Base-by-base conservation (phyloP, 2,113 vertebrate genomes). In the Nansenia antarctica region DNA sequence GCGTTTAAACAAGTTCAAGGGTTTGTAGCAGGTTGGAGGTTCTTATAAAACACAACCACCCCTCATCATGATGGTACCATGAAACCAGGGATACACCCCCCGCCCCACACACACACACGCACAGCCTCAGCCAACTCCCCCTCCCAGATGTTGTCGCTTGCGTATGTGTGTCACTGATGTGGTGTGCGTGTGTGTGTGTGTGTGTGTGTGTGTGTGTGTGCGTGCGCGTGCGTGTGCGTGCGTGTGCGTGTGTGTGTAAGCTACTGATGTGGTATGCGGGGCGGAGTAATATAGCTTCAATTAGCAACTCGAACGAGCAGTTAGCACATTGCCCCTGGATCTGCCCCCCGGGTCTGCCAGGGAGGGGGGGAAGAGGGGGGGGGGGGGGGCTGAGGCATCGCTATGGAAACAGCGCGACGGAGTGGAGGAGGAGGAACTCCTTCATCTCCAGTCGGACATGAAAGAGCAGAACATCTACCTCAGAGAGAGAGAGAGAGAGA, bases 71-170 rank as follows among this genome's bases (percentile, higher is more conserved):
- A n/a, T n/a, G n/a, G n/a, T n/a, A n/a, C n/a, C n/a, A n/a, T n/a
- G n/a, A n/a, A n/a, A n/a, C n/a, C n/a, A n/a, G n/a, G n/a, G n/a
- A n/a, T n/a, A n/a, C n/a, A n/a, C n/a, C n/a, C n/a, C n/a, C n/a
- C n/a, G n/a, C n/a, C n/a, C n/a, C n/a, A n/a, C n/a, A n/a, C n/a
- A n/a, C n/a, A n/a, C n/a, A n/a, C n/a, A n/a, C n/a, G n/a, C n/a
- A n/a, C n/a, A n/a, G n/a, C n/a, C n/a, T n/a, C n/a, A n/a, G n/a
- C n/a, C n/a, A n/a, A n/a, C 9, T 20, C 74, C 81, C 78, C 67
- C 53, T 62, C 77, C 74, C 81, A 86, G 81, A 85, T 85, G 81
- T 77, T 32, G 18, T 6, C 64, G 76, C 70, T 52, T 34, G n/a
- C 2, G 20, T 54, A 24, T 70, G 39, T 22, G 64, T 58, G n/a